Percentiles rank a stretch among this genome's conserved stretches.
These are phyloP conservation scores for Trypoxylon attenuatum DNA, from an alignment of 2,888 invertebrate species.

Conservation along the genomic window DNA sequence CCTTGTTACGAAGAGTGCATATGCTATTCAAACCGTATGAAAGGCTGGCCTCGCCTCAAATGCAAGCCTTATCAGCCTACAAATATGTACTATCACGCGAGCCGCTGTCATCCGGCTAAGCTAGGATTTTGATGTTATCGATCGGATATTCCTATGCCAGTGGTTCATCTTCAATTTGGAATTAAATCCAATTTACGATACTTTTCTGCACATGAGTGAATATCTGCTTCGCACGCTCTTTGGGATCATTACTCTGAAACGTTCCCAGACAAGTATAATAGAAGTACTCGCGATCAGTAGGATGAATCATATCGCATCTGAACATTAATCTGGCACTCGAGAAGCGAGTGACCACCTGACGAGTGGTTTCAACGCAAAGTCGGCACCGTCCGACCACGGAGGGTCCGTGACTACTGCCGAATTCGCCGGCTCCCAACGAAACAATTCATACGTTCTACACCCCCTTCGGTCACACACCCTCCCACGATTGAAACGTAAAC, in stretches of 20 bases:
- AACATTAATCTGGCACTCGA: background rate
- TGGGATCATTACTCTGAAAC: background rate
- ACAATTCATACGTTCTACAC: background rate
- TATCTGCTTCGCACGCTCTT: too few relatives aligned
- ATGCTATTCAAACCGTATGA: too few relatives aligned
- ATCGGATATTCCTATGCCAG: background rate
- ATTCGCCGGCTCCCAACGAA: too few relatives aligned
- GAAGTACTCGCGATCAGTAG: background rate
- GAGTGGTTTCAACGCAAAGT: background rate
- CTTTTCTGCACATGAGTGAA: too few relatives aligned
- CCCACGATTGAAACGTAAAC: background rate
- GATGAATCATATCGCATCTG: background rate
- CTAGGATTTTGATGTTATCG: background rate
- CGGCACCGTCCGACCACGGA: background rate
- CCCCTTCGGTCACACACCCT: background rate
- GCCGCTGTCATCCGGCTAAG: background rate
- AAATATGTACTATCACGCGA: background rate
- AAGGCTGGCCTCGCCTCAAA: background rate
- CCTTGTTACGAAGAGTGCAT: too few relatives aligned
- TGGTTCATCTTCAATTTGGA: too few relatives aligned
- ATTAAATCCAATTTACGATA: too few relatives aligned
- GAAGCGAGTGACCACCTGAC: background rate
- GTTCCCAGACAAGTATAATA: background rate
- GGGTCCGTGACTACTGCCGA: too few relatives aligned
- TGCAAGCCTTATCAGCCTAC: background rate